phyloP scores from a whole-genome alignment of 2,113 vertebrate species.

The Myxocyprinus asiaticus region DNA sequence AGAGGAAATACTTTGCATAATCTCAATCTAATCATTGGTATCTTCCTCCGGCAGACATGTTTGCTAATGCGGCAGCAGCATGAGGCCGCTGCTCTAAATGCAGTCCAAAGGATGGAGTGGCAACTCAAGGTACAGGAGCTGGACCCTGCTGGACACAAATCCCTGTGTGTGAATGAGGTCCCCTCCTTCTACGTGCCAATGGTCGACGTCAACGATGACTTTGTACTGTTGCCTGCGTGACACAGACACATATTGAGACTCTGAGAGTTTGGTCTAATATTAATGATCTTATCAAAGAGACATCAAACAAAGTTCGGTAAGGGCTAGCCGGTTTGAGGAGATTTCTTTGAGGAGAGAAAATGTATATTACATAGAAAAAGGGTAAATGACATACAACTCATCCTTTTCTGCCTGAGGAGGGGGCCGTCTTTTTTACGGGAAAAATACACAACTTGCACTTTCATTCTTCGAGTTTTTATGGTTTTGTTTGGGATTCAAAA shows the following conservation, averaged over 20 bases:
- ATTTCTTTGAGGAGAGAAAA: slow-evolving; percentile 66
- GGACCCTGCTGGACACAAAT: slow-evolving; percentile 95
- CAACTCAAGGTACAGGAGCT: slow-evolving; percentile 98
- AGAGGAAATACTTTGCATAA: too few relatives aligned
- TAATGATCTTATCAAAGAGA: slow-evolving; percentile 71
- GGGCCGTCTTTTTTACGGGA: slow-evolving; percentile 75
- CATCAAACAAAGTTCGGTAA: slow-evolving; percentile 81
- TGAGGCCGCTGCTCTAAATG: slow-evolving; percentile 93
- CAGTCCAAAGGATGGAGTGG: slow-evolving; percentile 99
- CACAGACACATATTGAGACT: slow-evolving; percentile 60
- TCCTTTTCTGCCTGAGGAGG: slow-evolving; percentile 81
- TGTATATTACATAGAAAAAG: slow-evolving; percentile 77
- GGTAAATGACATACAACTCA: slow-evolving; percentile 61
- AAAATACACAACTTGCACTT: slow-evolving; percentile 87
- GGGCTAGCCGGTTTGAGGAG: slow-evolving; percentile 86
- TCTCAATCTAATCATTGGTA: not conserved
- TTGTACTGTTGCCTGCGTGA: slow-evolving; percentile 98
- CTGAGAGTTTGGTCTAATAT: slow-evolving; percentile 58
- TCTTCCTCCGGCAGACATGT: slow-evolving; percentile 76
- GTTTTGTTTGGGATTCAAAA: slow-evolving; percentile 73
- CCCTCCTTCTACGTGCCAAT: slow-evolving; percentile 99
- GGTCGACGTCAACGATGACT: slow-evolving; percentile 99
- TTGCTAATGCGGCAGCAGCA: slow-evolving; percentile 98
- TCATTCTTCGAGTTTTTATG: slow-evolving; percentile 78
- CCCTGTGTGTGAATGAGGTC: slow-evolving; percentile 96